phyloP scores from a whole-genome alignment of 2,888 invertebrate species.

The Saturnia pavonia region DNA sequence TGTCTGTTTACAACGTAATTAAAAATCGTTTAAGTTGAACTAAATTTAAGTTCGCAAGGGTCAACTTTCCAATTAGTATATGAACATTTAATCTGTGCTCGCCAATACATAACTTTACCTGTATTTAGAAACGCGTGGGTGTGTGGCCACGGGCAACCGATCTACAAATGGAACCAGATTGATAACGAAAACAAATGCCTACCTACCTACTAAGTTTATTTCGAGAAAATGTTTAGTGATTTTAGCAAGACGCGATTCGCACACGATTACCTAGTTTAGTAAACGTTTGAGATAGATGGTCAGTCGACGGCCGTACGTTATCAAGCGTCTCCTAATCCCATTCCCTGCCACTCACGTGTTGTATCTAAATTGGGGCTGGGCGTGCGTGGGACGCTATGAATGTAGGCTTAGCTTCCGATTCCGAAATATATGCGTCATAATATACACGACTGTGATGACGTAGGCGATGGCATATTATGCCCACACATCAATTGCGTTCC shows the following conservation, averaged over 20 bases:
- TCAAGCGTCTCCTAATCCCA: slow-evolving; percentile 50
- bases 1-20: too few species aligned
- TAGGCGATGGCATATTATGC: slow-evolving; percentile 37
- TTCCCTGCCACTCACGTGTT: slow-evolving; percentile 44
- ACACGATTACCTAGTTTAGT: slow-evolving; percentile 25
- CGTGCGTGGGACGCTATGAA: slow-evolving; percentile 51
- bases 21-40: neutral
- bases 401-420: slow-evolving; percentile 56
- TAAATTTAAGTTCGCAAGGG: slow-evolving; percentile 36
- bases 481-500: slow-evolving; percentile 27
- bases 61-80: slow-evolving; percentile 37
- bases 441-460: slow-evolving; percentile 48
- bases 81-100: slow-evolving; percentile 43
- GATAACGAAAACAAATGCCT: slow-evolving; percentile 26
- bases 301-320: slow-evolving; percentile 32
- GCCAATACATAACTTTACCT: slow-evolving; percentile 46
- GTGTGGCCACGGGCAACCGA: slow-evolving; percentile 52
- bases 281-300: slow-evolving; percentile 32
- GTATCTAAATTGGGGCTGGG: slow-evolving; percentile 27
- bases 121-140: slow-evolving; percentile 52
- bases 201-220: neutral
- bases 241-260: slow-evolving; percentile 1
- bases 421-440: slow-evolving; percentile 58
- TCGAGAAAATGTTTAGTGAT: neutral
- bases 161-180: slow-evolving; percentile 35